Conservation (phyloP, 2,797 vertebrate species). For the Enteromius afrohamiltoni region DNA sequence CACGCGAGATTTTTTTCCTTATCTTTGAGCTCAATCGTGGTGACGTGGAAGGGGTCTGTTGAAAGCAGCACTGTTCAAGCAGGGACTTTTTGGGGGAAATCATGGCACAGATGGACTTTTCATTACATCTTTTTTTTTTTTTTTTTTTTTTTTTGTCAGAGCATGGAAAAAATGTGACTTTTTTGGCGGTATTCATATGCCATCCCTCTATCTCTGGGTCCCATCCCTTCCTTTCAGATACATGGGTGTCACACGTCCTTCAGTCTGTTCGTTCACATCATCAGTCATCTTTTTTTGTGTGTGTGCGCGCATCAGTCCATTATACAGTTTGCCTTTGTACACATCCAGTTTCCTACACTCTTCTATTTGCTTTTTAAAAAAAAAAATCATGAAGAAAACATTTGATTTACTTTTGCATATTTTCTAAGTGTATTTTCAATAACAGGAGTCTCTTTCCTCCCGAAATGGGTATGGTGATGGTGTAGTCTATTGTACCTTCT, state of each 20-base stretch:
- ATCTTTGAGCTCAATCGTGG: neutral
- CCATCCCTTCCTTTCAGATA: conserved; percentile 30
- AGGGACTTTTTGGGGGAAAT: conserved; percentile 15
- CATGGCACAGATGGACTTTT: conserved; percentile 30
- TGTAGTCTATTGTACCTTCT: conserved; percentile 84
- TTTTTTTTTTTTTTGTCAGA: conserved; percentile 30
- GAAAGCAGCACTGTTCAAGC: conserved; percentile 14
- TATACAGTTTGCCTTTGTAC: conserved; percentile 73
- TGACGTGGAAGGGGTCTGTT: neutral
- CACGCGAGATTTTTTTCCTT: neutral
- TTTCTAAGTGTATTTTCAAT: conserved; percentile 87
- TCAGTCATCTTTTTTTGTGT: conserved; percentile 64
- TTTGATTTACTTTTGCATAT: conserved; percentile 77
- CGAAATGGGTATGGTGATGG: conserved; percentile 82
- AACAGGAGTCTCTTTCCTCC: conserved; percentile 80
- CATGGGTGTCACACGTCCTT: conserved; percentile 36
- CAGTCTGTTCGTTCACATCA: conserved; percentile 58
- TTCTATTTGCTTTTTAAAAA: conserved; percentile 77
- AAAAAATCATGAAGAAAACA: conserved; percentile 68
- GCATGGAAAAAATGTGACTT: conserved; percentile 39
- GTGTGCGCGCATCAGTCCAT: conserved; percentile 45
- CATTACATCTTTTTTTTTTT: neutral
- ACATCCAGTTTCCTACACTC: conserved; percentile 72
- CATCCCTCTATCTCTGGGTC: conserved; percentile 28
- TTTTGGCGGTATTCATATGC: conserved; percentile 25